These are phyloP conservation scores for Pseudochromis fuscus DNA, from an alignment of 2,797 vertebrate species.

Conservation along the genomic window DNA sequence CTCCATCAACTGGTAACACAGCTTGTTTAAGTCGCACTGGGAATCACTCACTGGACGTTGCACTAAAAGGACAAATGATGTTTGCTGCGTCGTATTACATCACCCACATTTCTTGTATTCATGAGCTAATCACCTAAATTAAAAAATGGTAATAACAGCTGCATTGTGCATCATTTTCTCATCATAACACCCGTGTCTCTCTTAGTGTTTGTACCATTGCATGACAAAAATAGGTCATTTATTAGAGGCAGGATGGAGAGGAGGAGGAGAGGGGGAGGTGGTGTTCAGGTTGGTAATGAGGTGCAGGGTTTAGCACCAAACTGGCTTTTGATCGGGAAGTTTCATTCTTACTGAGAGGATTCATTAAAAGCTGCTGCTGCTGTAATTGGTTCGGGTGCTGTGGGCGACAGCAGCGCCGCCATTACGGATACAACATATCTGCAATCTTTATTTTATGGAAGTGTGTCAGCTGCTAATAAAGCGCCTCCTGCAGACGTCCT, in stretches of 20 bases:
- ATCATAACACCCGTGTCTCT: not conserved
- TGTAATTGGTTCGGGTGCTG: slow-evolving; percentile 23
- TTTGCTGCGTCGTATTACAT: too few relatives aligned
- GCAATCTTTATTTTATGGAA: slow-evolving; percentile 1
- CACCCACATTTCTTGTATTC: too few relatives aligned
- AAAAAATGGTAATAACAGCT: too few relatives aligned
- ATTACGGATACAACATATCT: slow-evolving; percentile 20
- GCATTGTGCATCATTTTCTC: not conserved
- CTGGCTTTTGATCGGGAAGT: slow-evolving; percentile 12
- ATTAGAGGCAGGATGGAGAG: not conserved
- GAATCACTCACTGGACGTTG: too few relatives aligned
- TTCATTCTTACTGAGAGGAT: slow-evolving; percentile 21
- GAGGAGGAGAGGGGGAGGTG: not conserved
- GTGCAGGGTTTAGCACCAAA: slow-evolving; percentile 29
- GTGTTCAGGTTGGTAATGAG: slow-evolving; percentile 34
- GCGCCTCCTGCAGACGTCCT: slow-evolving; percentile 9
- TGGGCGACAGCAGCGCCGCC: slow-evolving; percentile 2
- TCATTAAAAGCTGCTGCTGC: slow-evolving; percentile 23
- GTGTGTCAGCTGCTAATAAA: too few relatives aligned
- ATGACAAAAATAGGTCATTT: slow-evolving; percentile 18
- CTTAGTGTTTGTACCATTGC: not conserved
- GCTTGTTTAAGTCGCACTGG: too few relatives aligned
- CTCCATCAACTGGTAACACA: slow-evolving; percentile 8
- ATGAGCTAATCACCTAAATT: too few relatives aligned
- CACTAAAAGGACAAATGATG: too few relatives aligned